Evolutionary conservation across 2,113 vertebrate species (phyloP), one percentile per base, ranked within the genome.

Genomic region (Triplophysa rosa): DNA sequence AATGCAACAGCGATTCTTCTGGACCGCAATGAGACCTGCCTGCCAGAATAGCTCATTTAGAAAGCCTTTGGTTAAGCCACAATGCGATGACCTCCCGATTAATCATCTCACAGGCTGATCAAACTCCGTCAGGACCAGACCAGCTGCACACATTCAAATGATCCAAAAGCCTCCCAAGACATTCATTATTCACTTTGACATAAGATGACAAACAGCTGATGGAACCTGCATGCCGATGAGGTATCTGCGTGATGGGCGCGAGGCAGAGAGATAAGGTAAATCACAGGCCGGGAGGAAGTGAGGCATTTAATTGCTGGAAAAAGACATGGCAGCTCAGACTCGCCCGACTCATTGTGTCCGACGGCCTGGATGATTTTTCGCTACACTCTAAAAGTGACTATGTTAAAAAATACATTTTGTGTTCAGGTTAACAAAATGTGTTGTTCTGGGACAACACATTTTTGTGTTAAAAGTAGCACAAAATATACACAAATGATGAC

Each of bases 221-320:
- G 85, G 67, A 77, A 29, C 67, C 54, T 61, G 81, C 26, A 21
- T 68, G 84, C 79, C 80, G 84, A 83, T 82, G 75, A 78, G 83
- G 86, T 47, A 72, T 58, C 83, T 81, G 16, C 70, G 42, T 74
- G 88, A 88, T 86, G 84, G 89, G 83, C 47, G 19, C 80, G 66
- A 87, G 70, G 84, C 58, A 33, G 81, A 59, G 71, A 82, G 87
- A 90, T 89, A 88, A 87, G 86, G 85, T 91, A 88, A 90, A 90
- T 90, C 85, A 87, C 84, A 84, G 84, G 84, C 80, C 82, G 73
- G 82, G 84, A 86, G 86, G 87, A 91, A 80, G 80, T 82, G 86
- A 90, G 86, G 67, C 89, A 83, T 88, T 91, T 90, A 90, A 91
- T 89, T 91, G 87, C 84, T 78, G 54, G 80, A 83, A 89, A 76